Evolutionary conservation across 1,140 invertebrate genomes (phyloP), one percentile per base, ranked within the genome.

Genomic region (Aphelinus atriplicis): DNA sequence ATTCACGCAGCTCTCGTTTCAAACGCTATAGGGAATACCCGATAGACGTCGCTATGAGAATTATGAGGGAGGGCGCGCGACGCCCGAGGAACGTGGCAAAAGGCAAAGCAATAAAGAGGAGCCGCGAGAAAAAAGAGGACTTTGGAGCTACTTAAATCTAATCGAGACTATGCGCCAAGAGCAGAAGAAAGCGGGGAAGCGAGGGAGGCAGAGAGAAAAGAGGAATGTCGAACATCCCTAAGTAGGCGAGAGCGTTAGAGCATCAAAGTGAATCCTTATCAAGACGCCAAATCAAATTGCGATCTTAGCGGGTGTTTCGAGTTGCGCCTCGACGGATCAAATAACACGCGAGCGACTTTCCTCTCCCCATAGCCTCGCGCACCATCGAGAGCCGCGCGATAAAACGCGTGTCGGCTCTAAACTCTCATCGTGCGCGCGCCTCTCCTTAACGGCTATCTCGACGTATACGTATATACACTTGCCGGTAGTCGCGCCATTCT

Each of bases 241-340:
- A 72, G 71, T 65, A 57, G 46, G 46, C 46, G 62, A 65, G 45
- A 65, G 26, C 50, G 51, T 47, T 68, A 68, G 58, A 6, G 69
- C 50, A 51, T 68, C 65, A 74, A 74, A 74, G 58, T 55, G 65
- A 74, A 68, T 74, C 72, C 72, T 65, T 68, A 74, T 74, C 65
- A 7, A 56, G 48, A 4, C 50, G 9, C 61, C 48, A 62, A 74
- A 69, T 75, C 66, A 57, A 75, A 69, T 75, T 69, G 66, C 42
- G 73, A 63, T 67, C 65, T 60, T 26, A 60, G 3, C 57, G 51
- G 51, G 51, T 53, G 51, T 4, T 4, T 4, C 4, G 51, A 53
- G 51, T 9, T 53, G 51, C 51, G 4, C 51, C 26, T 26, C 26
- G 4, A 9, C 51, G 51, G 51, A 53, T 53, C 51, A 9, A 53